Evolutionary conservation across 2,113 vertebrate species (phyloP).

Genomic region (Channa maculata): DNA sequence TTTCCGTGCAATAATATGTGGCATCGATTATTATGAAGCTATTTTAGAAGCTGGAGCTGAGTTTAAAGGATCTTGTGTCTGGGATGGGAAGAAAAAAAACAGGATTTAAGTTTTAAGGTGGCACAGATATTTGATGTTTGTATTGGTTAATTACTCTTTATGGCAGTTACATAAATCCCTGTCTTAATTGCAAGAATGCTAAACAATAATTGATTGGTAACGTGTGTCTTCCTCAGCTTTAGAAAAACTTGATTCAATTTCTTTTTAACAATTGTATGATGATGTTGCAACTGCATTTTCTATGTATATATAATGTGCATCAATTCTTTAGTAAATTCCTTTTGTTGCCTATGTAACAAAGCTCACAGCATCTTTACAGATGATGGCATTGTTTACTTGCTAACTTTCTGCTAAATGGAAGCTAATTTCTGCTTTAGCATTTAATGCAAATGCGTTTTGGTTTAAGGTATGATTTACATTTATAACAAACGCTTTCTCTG

Average conservation of each 20-base stretch:
- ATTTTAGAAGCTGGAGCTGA: background rate
- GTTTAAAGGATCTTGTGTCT: background rate
- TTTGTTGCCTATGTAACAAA: background rate
- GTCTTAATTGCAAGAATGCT: slow-evolving; percentile 1
- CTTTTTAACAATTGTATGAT: background rate
- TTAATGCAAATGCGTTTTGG: slow-evolving; percentile 1
- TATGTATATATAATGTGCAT: background rate
- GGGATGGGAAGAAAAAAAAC: background rate
- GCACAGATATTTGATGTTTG: too few relatives aligned
- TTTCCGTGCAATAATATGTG: background rate
- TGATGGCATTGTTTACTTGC: background rate
- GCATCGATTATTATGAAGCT: background rate
- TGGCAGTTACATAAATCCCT: too few relatives aligned
- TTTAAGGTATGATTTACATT: background rate
- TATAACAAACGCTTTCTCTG: background rate
- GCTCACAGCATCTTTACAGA: background rate
- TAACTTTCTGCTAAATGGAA: background rate
- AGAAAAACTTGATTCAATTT: background rate
- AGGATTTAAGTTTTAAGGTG: background rate
- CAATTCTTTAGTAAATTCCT: too few relatives aligned
- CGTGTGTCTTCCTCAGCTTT: background rate
- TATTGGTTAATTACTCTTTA: too few relatives aligned
- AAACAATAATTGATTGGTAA: slow-evolving; percentile 1
- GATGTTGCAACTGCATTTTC: background rate
- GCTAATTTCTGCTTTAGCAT: background rate